Conservation (phyloP, 2,797 vertebrate genomes). For the Furcifer pardalis region DNA sequence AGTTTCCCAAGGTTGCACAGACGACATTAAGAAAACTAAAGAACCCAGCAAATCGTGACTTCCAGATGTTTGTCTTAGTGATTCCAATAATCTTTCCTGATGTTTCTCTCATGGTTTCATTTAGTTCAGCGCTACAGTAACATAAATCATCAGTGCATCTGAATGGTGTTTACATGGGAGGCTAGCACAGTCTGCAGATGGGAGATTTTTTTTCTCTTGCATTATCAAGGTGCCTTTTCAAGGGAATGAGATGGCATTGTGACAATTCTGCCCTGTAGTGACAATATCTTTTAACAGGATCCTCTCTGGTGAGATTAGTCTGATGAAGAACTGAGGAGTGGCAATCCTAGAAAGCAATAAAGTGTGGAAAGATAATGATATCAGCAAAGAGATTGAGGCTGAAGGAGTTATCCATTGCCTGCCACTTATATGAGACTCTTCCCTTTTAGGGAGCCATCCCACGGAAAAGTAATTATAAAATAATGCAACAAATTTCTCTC, state of each 20-base stretch:
- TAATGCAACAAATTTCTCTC: constrained; percentile 44
- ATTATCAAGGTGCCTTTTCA: constrained; percentile 27
- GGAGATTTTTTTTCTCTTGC: not conserved
- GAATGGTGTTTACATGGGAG: not conserved
- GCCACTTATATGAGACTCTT: constrained; percentile 41
- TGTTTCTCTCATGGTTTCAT: constrained; percentile 6
- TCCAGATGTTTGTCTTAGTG: not conserved
- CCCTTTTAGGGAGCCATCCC: constrained; percentile 49
- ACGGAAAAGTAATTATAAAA: constrained; percentile 42
- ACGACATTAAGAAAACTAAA: not conserved
- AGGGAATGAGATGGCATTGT: not conserved
- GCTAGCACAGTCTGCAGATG: constrained; percentile 6
- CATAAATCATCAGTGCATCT: constrained; percentile 29
- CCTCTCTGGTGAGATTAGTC: constrained; percentile 30
- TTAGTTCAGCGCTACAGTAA: constrained; percentile 27
- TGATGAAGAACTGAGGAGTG: constrained; percentile 41
- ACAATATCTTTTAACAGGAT: constrained; percentile 24
- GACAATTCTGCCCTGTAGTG: constrained; percentile 44
- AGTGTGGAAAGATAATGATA: constrained; percentile 40
- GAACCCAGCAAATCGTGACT: not conserved
- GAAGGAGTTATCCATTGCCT: constrained; percentile 37
- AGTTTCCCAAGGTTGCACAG: constrained; percentile 1
- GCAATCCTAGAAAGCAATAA: constrained; percentile 48
- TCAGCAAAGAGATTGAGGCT: constrained; percentile 36
- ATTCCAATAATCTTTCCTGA: not conserved